Conservation (phyloP, 2,113 vertebrate species). For the Carlito syrichta region DNA sequence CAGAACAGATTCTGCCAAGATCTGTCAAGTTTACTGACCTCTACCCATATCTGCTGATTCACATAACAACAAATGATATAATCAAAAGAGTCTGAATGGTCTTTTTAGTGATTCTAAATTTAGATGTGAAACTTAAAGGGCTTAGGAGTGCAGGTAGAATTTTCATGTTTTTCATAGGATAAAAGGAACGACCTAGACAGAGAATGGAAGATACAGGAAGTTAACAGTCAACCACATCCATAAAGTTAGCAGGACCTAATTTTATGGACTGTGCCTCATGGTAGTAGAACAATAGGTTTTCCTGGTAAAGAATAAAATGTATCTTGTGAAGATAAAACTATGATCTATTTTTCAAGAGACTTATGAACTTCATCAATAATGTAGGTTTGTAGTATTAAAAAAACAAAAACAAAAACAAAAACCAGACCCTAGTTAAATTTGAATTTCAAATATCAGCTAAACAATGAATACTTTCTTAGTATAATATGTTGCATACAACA, state of each 20-base stretch:
- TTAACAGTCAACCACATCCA: conserved; percentile 20
- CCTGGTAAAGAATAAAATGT: conserved; percentile 1
- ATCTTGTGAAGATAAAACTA: conserved; percentile 25
- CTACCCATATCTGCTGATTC: conserved; percentile 23
- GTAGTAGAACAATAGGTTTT: background rate
- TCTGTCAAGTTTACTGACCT: conserved; percentile 21
- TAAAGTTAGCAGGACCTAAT: conserved; percentile 9
- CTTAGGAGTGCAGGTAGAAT: background rate
- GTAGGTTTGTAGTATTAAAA: background rate
- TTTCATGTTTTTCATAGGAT: conserved; percentile 24
- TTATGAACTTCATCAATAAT: background rate
- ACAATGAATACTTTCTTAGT: conserved; percentile 10
- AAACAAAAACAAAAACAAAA: conserved; percentile 32
- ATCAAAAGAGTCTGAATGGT: background rate
- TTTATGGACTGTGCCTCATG: conserved; percentile 11
- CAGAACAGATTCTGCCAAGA: background rate
- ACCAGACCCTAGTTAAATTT: conserved; percentile 22
- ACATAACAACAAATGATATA: background rate
- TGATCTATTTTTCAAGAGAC: background rate
- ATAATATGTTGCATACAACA: background rate
- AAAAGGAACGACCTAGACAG: conserved; percentile 24
- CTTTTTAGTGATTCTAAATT: conserved; percentile 30
- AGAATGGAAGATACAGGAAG: conserved; percentile 15
- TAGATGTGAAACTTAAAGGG: conserved; percentile 21
- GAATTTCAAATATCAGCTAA: conserved; percentile 45